Conservation (phyloP, 2,113 vertebrate genomes). For the Acanthochromis polyacanthus region DNA sequence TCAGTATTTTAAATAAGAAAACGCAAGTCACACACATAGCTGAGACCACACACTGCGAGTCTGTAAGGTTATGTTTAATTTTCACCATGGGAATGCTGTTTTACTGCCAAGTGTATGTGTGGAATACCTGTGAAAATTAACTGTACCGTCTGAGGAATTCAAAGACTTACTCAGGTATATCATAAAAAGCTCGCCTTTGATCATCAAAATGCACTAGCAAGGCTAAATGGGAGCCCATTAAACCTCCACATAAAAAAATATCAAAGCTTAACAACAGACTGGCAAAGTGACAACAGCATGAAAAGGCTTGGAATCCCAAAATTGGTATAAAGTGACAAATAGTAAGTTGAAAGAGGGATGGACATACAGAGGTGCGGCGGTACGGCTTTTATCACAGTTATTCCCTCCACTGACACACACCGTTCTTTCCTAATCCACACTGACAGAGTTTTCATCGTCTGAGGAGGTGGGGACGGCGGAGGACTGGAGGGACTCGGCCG, state of each 20-base stretch:
- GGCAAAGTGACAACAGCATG: slow-evolving; percentile 58
- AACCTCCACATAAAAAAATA: slow-evolving; percentile 30
- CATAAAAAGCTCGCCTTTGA: slow-evolving; percentile 53
- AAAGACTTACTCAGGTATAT: slow-evolving; percentile 21
- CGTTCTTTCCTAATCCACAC: slow-evolving; percentile 79
- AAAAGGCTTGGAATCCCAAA: slow-evolving; percentile 72
- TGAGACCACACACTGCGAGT: slow-evolving; percentile 43
- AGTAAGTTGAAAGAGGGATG: slow-evolving; percentile 65
- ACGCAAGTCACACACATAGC: slow-evolving; percentile 7
- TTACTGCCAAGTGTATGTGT: slow-evolving; percentile 26
- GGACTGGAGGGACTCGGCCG: slow-evolving; percentile 48
- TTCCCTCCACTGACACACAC: slow-evolving; percentile 55
- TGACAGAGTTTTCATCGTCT: slow-evolving; percentile 83
- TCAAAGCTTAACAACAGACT: slow-evolving; percentile 49
- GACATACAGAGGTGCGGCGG: slow-evolving; percentile 62
- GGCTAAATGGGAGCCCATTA: slow-evolving; percentile 51
- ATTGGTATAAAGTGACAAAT: slow-evolving; percentile 74
- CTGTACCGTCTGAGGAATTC: slow-evolving; percentile 26
- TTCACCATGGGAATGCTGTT: slow-evolving; percentile 20
- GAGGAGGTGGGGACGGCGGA: slow-evolving; percentile 65
- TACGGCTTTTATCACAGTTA: slow-evolving; percentile 64
- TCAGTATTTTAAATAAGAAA: slow-evolving; percentile 11
- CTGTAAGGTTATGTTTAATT: slow-evolving; percentile 18
- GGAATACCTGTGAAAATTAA: slow-evolving; percentile 15
- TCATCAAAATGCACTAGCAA: slow-evolving; percentile 37